Evolutionary conservation across 2,113 vertebrate species (phyloP), one percentile per base, ranked within the genome.

Genomic region (Typhlomys cinereus): DNA sequence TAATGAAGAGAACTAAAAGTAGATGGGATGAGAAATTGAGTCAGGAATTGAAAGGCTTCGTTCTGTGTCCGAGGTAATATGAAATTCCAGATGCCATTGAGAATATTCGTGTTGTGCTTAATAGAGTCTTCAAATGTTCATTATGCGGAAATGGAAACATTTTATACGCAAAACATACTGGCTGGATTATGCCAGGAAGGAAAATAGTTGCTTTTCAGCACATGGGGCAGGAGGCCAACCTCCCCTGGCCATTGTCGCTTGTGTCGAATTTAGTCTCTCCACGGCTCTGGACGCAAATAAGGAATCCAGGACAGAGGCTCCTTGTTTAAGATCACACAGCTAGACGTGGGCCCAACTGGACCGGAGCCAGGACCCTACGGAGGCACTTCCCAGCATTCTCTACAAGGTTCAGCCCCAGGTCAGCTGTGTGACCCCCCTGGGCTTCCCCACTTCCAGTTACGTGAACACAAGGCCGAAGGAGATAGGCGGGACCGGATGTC

Each of bases 1-100:
- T 88, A 90, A 94, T 92, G 74, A 75, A 70, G 64, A 62, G 62
- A 50, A 88, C 79, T 61, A 48, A 88, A 86, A 83, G 86, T 50
- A 88, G 67, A 90, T 71, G 59, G 86, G 83, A 73, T 75, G 70
- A 96, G 94, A 94, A 91, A 92, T 76, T 74, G 92, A 76, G 79
- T 75, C 59, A 20, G 2, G 59, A 80, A 94, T 76, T 70, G 91
- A 62, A 93, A 94, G 54, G 83, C 89, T n/a, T 82, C 89, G 2
- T 4, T 83, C 85, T 88, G 83, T 90, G 92, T 90, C 95, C 79
- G 54, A 10, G 34, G 84, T 52, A 85, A 93, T 75, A 88, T 8
- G 59, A 76, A 71, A 83, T 74, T 39, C 69, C 74, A 75, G 85
- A 50, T 48, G 0, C 31, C 0, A 0, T 25, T 17, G 11, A 50